These are phyloP conservation scores for Incurvaria masculella DNA, from an alignment of 2,888 invertebrate species.

Conservation along the genomic window DNA sequence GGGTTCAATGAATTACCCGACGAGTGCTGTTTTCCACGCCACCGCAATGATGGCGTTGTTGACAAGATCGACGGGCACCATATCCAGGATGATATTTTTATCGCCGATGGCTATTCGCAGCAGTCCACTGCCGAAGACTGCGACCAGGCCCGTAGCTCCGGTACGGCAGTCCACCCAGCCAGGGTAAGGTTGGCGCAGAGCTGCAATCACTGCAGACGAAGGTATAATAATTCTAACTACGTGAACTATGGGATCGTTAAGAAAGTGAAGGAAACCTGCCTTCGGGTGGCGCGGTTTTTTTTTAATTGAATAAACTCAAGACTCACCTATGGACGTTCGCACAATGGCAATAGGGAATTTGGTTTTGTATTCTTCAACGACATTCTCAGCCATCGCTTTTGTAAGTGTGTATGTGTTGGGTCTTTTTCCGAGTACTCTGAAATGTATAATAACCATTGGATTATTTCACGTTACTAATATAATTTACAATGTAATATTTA, in stretches of 20 bases:
- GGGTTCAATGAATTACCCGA: no score
- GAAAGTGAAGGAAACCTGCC: no score
- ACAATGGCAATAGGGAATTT: conserved; percentile 75
- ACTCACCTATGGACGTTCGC: conserved; percentile 70
- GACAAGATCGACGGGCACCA: conserved; percentile 14
- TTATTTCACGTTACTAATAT: no score
- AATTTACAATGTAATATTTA: no score
- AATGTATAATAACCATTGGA: no score
- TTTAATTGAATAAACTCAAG: not conserved
- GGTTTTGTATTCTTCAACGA: conserved; percentile 63
- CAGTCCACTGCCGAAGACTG: not conserved
- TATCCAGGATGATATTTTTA: conserved; percentile 3
- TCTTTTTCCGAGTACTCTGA: not conserved
- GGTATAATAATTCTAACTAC: not conserved
- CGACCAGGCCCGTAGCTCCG: not conserved
- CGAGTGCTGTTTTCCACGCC: conserved; percentile 8
- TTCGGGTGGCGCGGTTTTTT: no score
- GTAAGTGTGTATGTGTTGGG: conserved; percentile 90
- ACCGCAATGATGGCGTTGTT: conserved; percentile 13
- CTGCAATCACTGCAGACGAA: conserved; percentile 44
- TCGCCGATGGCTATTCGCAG: not conserved
- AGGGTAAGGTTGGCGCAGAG: conserved; percentile 64
- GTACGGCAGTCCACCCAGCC: conserved; percentile 68
- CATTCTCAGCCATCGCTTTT: conserved; percentile 79
- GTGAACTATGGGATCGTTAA: no score